Base-by-base conservation (phyloP, 92 coral and sea anemone species). In the Muricea muricata region DNA sequence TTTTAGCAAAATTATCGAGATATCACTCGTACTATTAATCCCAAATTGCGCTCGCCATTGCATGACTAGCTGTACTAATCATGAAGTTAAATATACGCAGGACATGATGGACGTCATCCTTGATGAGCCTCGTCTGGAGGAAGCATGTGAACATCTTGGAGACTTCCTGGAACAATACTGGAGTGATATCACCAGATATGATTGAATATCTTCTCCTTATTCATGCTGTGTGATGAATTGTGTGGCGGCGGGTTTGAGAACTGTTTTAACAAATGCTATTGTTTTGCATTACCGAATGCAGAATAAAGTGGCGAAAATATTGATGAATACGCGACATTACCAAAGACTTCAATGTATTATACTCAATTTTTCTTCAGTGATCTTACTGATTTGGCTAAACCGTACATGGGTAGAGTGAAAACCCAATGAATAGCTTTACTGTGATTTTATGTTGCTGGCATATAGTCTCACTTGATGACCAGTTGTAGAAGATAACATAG, bases 111-210 rank as follows among this genome's bases (percentile, higher is more conserved):
- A 96, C 65, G 79, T 96, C 70, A 87, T 94, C 40, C 91, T 96
- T 21, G 99, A 96, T 52, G 99, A 96, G 87, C 95, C 99, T 11
- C 92, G 93, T 80, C 93, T 96, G 29, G 97, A 93, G 32, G 99
- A 96, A 32, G 99, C 99, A 3, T 93, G 99, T 37, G 97, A 95
- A 28, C 99, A 96, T 40, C 84, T 96, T 18, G 97, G 97, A 0
- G 97, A 93, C 56, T 96, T 93, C 68, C 87, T 96, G 58, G 99
- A 96, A 33, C 99, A 96, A 85, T 97, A 97, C 73, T 97, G 99
- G 99, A 86, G 30, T 56, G 83, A 78, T 39, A 56, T 56, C 50
- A 57, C 83, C 9, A 32, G 83, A 78, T 78, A 78, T 40, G 83
- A 78, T 39, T 78, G 70, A 63, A 20, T 10, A 15, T 1, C 21